Evolutionary conservation across 2,113 vertebrate genomes (phyloP), one percentile per base, ranked within the genome.

Genomic region (Saguinus midas): DNA sequence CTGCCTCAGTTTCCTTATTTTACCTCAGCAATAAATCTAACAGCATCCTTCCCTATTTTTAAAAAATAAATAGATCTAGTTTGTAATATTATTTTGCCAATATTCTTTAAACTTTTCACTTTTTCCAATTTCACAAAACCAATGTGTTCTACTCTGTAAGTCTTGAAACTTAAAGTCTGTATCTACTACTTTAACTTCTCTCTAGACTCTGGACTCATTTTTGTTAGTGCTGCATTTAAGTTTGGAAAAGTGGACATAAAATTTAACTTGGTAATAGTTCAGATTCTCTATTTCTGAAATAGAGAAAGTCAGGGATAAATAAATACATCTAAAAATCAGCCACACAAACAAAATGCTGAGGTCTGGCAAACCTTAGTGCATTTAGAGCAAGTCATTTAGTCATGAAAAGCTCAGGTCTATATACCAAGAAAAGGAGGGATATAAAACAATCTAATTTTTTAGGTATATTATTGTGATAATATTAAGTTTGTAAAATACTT

Each of bases 161-260:
- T 61, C 21, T 70, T 80, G 27, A 94, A 96, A 83, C 13, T 84
- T 64, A 9, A 70, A 52, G 7, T 85, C 25, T 81, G 35, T 70
- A 20, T 55, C 23, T 45, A 76, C 37, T 81, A 82, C 76, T 84
- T 29, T 86, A 70, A 72, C 25, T 93, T 75, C 11, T 87, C 45
- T 87, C 21, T 13, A n/a, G 43, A 68, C 55, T 93, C 50, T 76
- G 20, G 40, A 94, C 61, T 96, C 9, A 91, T 79, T 85, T 85
- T 73, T 88, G 57, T 90, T 66, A 89, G 57, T 61, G 4, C 5
- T 94, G 4, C 27, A 95, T 95, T 96, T 95, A 76, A 93, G 87
- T 92, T 75, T 94, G 2, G 5, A 66, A 82, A 95, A 70, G 61
- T 95, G 58, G 82, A 91, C 25, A 55, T 75, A 43, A 87, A 92